Conservation (phyloP, 2,797 vertebrate genomes). For the Buceros bicornis region DNA sequence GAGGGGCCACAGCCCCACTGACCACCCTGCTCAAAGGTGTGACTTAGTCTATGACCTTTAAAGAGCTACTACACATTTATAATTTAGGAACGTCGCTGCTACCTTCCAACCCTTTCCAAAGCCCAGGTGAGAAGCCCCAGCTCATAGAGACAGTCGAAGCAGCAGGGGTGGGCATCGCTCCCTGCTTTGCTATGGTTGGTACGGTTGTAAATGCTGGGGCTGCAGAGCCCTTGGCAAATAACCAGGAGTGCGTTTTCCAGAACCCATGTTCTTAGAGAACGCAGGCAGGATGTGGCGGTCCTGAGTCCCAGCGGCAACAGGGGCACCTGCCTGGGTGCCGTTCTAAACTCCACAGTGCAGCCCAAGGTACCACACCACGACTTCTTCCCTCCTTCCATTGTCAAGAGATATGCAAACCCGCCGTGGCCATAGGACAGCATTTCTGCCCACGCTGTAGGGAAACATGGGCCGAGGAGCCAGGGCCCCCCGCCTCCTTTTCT, state of each 20-base stretch:
- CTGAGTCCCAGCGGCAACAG: not conserved
- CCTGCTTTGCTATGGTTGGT: not conserved
- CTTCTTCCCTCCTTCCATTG: not conserved
- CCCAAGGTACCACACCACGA: not conserved
- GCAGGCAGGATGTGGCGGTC: not conserved
- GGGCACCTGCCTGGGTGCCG: not conserved
- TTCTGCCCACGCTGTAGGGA: not conserved
- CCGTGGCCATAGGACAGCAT: not conserved
- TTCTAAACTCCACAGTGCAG: not conserved
- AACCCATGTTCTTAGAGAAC: fast-evolving
- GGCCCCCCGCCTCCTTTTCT: not conserved
- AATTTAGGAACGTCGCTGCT: not conserved
- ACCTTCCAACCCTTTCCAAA: not conserved
- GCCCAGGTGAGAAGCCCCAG: not conserved
- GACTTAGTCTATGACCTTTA: not conserved
- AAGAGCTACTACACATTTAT: not conserved
- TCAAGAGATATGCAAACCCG: not conserved
- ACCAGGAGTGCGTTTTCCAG: not conserved
- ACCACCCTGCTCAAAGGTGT: not conserved
- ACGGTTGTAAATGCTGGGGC: not conserved
- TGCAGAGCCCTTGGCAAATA: not conserved
- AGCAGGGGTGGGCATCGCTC: not conserved
- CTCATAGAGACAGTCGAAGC: not conserved
- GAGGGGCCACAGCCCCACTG: not conserved
- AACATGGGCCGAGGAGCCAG: fast-evolving